These are phyloP conservation scores for Eulithis testata DNA, from an alignment of 2,888 invertebrate genomes.

Conservation along the genomic window DNA sequence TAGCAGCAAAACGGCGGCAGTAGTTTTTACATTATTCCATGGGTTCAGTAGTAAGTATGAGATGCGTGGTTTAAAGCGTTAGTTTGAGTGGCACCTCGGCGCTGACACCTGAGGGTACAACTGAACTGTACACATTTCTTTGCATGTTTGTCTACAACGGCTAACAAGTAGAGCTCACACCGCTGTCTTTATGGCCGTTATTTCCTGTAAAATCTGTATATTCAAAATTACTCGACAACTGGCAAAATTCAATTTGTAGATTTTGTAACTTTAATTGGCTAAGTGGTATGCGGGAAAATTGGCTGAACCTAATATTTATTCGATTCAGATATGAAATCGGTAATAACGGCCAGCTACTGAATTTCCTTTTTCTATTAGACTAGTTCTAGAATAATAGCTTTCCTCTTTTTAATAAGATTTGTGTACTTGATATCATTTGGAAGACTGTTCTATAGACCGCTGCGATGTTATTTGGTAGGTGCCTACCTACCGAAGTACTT, in stretches of 20 bases:
- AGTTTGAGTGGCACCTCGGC: constrained; percentile 72
- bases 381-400: constrained; percentile 51
- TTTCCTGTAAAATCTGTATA: constrained; percentile 60
- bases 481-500: no score
- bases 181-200: constrained; percentile 76
- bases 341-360: constrained; percentile 76
- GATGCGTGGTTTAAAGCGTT: constrained; percentile 47
- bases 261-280: constrained; percentile 37
- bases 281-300: constrained; percentile 63
- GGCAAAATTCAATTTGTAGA: constrained; percentile 71
- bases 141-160: constrained; percentile 76
- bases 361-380: constrained; percentile 60
- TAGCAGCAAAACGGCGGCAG: constrained; percentile 38
- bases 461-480: not conserved
- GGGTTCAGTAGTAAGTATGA: constrained; percentile 19
- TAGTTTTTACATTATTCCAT: constrained; percentile 46
- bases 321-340: constrained; percentile 57
- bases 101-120: constrained; percentile 53
- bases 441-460: constrained; percentile 3
- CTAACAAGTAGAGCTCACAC: constrained; percentile 69
- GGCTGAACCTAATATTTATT: constrained; percentile 53
- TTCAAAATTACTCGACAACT: constrained; percentile 61
- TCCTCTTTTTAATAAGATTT: constrained; percentile 32
- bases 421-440: not conserved
- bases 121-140: constrained; percentile 52